Evolutionary conservation across 2,113 vertebrate genomes (phyloP).

Genomic region (Aspidoscelis tigris): DNA sequence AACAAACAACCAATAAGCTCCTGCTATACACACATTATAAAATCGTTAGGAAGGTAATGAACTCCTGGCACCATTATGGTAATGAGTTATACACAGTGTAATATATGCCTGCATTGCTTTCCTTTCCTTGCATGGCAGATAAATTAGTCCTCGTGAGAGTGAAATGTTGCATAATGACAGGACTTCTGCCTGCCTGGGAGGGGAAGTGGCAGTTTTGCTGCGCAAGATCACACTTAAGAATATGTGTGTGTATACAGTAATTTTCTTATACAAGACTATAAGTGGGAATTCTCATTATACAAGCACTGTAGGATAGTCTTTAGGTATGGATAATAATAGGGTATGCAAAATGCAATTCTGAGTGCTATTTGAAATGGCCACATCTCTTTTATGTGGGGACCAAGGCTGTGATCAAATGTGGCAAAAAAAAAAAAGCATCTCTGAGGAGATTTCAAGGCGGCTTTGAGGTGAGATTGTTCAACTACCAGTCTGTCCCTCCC

Average conservation of each 20-base stretch:
- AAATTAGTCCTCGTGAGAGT: conserved; percentile 49
- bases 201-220: too few species aligned
- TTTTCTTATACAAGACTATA: not conserved
- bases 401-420: too few species aligned
- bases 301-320: not conserved
- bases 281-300: not conserved
- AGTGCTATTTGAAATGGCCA: too few species aligned
- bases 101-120: conserved; percentile 32
- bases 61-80: conserved; percentile 55
- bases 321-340: not conserved
- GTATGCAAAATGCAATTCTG: too few species aligned
- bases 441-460: too few species aligned
- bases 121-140: conserved; percentile 43
- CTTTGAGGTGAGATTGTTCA: too few species aligned
- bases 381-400: too few species aligned
- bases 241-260: not conserved
- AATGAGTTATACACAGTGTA: conserved; percentile 35
- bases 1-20: too few species aligned
- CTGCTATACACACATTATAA: conserved; percentile 40
- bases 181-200: too few species aligned
- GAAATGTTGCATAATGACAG: not conserved
- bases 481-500: too few species aligned
- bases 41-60: conserved; percentile 63
- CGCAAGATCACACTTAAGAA: not conserved
- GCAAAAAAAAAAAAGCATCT: too few species aligned